Conservation (phyloP, 2,113 vertebrate species). For the Actinemys pallida region DNA sequence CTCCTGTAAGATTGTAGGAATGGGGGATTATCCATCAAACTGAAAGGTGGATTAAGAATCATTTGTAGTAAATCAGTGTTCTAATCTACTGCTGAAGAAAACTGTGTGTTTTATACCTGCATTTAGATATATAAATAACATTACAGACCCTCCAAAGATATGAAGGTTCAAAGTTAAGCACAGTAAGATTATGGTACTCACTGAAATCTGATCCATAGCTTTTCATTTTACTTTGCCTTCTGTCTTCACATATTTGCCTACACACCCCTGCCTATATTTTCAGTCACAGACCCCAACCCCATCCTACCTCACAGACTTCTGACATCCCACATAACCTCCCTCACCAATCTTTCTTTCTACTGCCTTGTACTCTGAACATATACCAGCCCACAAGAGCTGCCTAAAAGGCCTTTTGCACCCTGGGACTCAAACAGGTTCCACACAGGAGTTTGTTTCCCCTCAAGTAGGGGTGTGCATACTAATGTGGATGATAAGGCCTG, state of each 20-base stretch:
- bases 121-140: constrained; percentile 44
- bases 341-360: neutral
- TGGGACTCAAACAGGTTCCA: neutral
- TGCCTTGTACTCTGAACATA: neutral
- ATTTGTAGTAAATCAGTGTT: constrained; percentile 29
- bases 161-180: neutral
- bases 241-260: neutral
- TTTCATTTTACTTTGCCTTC: neutral
- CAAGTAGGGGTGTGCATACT: neutral
- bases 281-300: neutral
- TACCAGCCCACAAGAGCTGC: neutral
- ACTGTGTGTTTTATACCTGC: neutral
- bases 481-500: neutral
- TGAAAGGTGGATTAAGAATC: constrained; percentile 48
- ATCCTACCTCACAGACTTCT: neutral
- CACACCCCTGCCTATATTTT: neutral
- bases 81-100: constrained; percentile 43
- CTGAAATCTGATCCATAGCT: neutral
- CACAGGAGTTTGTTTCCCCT: accelerated
- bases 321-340: neutral
- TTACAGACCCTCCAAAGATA: neutral
- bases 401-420: neutral
- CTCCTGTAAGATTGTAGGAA: neutral
- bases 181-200: constrained; percentile 2
- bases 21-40: constrained; percentile 18